Base-by-base conservation (phyloP, 2,113 vertebrate species). In the Proteles cristata region DNA sequence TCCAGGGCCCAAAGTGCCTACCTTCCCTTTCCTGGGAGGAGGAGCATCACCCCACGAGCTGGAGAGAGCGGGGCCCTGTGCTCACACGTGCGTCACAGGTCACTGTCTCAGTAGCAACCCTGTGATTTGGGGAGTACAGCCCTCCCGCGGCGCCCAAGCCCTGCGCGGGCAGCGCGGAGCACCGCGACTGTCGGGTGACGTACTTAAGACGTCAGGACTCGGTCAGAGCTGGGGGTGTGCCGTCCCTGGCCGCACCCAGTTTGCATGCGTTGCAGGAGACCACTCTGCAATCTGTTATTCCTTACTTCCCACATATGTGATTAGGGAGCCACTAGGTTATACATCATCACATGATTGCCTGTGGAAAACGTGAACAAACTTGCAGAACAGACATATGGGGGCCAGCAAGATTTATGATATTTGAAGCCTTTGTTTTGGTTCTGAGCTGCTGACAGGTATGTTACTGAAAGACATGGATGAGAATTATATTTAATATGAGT, bases 41-140 rank as follows among this genome's bases (percentile, higher is more conserved):
- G 0, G 1, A 31, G 0, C 8, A n/a, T 19, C 17, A 33, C 2
- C 25, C 2, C 2, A 2, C 39, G 7, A 48, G 48, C 65, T 43
- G 2, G 48, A 69, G 33, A 11, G 21, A 17, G 2, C 6, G 0
- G 2, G 33, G 5, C 15, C 26, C 50, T 80, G 28, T 7, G 23
- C 1, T 43, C 79, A 7, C 39, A 50, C 8, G 14, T 2, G 7
- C 21, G 12, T 26, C 55, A n/a, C 8, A 80, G 12, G 26, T 50
- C 61, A 79, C n/a, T 58, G 19, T 74, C 12, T 35, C 16, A 25
- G 23, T 7, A 12, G 28, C 11, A 16, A 87, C 14, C 53, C 11
- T n/a, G 2, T n/a, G 23, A 5, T 8, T 73, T 43, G 4, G 3
- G 7, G 33, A 81, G 4, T 4, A 61, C 0, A n/a, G 5, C 0